Base-by-base conservation (phyloP, 2,113 vertebrate genomes). In the Paracanthobrama guichenoti region DNA sequence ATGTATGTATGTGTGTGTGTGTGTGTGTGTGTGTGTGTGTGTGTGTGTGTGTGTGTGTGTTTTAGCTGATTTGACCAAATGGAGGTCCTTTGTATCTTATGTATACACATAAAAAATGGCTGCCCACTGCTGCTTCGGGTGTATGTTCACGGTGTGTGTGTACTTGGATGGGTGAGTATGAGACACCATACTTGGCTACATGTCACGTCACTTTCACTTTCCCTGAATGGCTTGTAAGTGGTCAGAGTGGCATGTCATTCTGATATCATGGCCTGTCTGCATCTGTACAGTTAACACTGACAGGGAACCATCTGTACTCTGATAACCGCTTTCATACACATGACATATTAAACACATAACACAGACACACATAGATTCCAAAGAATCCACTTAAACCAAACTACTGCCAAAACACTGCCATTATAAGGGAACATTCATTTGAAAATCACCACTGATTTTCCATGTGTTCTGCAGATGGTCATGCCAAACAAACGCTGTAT, bases 211-310 rank as follows among this genome's bases (percentile, higher is more conserved):
- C 39, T 39, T 39, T 39, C 39, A 39, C 77, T 26, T 42, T 24
- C 78, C 59, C 48, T 60, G 8, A 18, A 81, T 53, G 39, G 55
- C 31, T 48, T 72, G 79, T 69, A 44, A 14, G 44, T 22, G 44
- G 48, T 66, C 60, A 22, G 66, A 64, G 64, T 60, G 28, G 57
- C 57, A 60, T n/a, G 62, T 78, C 53, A 84, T 20, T 44, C 81
- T 66, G 71, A 89, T 85, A 84, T 78, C 81, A 84, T 44, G n/a
- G 50, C 18, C 48, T 83, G 72, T 39, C 83, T 87, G 83, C 59
- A 85, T 67, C 46, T 75, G 85, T 74, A 86, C 84, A 80, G 57
- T 72, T 20, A 55, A 84, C 72, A 82, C 64, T 55, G 74, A 76
- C 50, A 83, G 42, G 28, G 79, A 62, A 80, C 39, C 69, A 13